These are phyloP conservation scores for Blastobasis lacticolella DNA, from an alignment of 2,888 invertebrate genomes.

Conservation along the genomic window DNA sequence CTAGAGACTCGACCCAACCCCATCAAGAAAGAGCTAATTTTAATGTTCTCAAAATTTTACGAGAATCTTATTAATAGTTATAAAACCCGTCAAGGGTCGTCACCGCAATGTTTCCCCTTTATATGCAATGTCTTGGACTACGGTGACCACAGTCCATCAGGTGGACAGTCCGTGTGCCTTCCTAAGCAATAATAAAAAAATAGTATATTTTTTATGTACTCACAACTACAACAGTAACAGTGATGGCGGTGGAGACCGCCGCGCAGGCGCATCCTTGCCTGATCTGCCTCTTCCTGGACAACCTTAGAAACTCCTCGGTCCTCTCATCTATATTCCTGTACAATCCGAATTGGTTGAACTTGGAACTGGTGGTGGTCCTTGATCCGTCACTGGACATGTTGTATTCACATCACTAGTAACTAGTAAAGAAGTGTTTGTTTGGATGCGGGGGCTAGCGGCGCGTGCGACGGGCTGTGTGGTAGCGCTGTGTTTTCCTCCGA, in stretches of 20 bases:
- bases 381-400: constrained; percentile 57
- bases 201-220: constrained; percentile 25
- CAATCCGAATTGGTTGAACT: constrained; percentile 53
- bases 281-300: constrained; percentile 56
- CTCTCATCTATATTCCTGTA: constrained; percentile 57
- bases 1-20: too few relatives aligned
- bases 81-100: too few relatives aligned
- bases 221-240: constrained; percentile 62
- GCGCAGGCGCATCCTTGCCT: constrained; percentile 63
- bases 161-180: too few relatives aligned
- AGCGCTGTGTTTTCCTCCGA: constrained; percentile 49
- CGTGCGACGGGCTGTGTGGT: constrained; percentile 6
- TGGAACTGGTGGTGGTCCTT: constrained; percentile 34
- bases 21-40: too few relatives aligned
- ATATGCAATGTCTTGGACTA: too few relatives aligned
- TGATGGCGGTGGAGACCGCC: constrained; percentile 55
- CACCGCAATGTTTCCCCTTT: too few relatives aligned
- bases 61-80: too few relatives aligned
- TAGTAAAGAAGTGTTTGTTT: constrained; percentile 16
- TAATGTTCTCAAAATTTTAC: too few relatives aligned
- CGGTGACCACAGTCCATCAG: too few relatives aligned
- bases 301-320: constrained; percentile 57
- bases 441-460: constrained; percentile 23
- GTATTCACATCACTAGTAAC: constrained; percentile 44
- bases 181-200: too few relatives aligned